phyloP scores from a whole-genome alignment of 2,888 invertebrate species.

The Diloba caeruleocephala region DNA sequence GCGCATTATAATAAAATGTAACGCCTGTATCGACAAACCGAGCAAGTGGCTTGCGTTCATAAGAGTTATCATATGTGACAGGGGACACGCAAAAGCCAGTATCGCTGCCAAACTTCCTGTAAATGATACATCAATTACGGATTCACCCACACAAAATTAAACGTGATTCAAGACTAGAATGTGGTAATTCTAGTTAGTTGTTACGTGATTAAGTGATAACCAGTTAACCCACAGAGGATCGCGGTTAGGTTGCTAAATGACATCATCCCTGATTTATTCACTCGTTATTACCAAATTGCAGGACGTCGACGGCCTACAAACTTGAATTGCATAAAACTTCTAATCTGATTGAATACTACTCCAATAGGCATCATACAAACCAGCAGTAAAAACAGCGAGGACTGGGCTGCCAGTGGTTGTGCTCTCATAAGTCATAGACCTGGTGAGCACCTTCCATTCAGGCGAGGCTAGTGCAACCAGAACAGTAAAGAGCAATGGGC shows the following conservation, averaged over 20 bases:
- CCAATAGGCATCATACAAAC: constrained; percentile 64
- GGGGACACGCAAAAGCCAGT: constrained; percentile 90
- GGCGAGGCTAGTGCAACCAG: constrained; percentile 89
- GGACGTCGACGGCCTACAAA: constrained; percentile 23
- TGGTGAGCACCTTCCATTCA: constrained; percentile 90
- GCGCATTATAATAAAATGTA: constrained; percentile 85
- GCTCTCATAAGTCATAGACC: constrained; percentile 90
- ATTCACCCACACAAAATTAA: constrained; percentile 43
- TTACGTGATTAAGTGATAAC: constrained; percentile 46
- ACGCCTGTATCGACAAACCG: constrained; percentile 83
- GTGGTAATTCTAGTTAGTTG: constrained; percentile 49
- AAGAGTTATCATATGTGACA: constrained; percentile 90
- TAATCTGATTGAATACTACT: constrained; percentile 11
- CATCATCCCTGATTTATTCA: constrained; percentile 48
- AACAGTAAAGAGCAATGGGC: constrained; percentile 87
- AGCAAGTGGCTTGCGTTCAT: constrained; percentile 89
- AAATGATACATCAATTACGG: constrained; percentile 58
- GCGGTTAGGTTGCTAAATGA: constrained; percentile 45
- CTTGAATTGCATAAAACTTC: constrained; percentile 4
- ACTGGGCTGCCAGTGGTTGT: constrained; percentile 90
- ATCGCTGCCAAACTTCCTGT: constrained; percentile 90
- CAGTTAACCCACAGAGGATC: constrained; percentile 36
- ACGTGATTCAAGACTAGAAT: constrained; percentile 47
- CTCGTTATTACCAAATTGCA: constrained; percentile 42
- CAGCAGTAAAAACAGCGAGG: constrained; percentile 90